Evolutionary conservation across 2,113 vertebrate genomes (phyloP).

Genomic region (Rattus norvegicus): DNA sequence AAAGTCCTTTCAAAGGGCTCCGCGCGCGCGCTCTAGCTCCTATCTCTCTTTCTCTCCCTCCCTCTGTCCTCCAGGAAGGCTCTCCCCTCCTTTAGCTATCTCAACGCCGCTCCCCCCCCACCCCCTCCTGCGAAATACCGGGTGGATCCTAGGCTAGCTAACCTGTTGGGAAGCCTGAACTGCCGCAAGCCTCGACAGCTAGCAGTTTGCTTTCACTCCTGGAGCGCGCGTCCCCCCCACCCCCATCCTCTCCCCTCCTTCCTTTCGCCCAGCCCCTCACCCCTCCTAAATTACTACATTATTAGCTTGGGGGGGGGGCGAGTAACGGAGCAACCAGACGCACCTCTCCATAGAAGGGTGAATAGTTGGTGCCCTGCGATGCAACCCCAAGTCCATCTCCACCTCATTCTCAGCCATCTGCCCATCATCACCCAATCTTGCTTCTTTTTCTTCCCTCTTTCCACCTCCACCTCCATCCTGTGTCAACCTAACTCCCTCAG

Average conservation of each 20-base stretch:
- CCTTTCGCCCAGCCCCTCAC: conserved; percentile 70
- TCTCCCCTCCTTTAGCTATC: conserved; percentile 56
- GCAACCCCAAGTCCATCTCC: conserved; percentile 16
- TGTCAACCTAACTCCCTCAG: conserved; percentile 12
- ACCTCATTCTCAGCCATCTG: not conserved
- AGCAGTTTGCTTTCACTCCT: conserved; percentile 72
- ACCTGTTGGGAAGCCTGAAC: conserved; percentile 73
- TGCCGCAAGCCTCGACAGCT: conserved; percentile 64
- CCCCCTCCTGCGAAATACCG: conserved; percentile 71
- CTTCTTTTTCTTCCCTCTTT: not conserved
- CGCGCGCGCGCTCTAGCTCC: conserved; percentile 65
- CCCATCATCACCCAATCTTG: not conserved
- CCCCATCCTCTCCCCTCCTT: conserved; percentile 59
- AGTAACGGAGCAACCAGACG: not conserved
- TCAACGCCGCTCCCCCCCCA: conserved; percentile 50
- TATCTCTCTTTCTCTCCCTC: conserved; percentile 63
- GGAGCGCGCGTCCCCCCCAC: conserved; percentile 52
- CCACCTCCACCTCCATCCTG: not conserved
- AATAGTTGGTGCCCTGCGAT: conserved; percentile 1
- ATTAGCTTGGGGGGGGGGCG: conserved; percentile 70
- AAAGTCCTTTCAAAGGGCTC: conserved; percentile 82
- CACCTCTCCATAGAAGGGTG: conserved; percentile 37
- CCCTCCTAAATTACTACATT: conserved; percentile 80
- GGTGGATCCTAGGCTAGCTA: conserved; percentile 61
- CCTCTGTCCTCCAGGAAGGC: conserved; percentile 63